Base-by-base conservation (phyloP, 2,888 invertebrate species). In the Meta bourneti region DNA sequence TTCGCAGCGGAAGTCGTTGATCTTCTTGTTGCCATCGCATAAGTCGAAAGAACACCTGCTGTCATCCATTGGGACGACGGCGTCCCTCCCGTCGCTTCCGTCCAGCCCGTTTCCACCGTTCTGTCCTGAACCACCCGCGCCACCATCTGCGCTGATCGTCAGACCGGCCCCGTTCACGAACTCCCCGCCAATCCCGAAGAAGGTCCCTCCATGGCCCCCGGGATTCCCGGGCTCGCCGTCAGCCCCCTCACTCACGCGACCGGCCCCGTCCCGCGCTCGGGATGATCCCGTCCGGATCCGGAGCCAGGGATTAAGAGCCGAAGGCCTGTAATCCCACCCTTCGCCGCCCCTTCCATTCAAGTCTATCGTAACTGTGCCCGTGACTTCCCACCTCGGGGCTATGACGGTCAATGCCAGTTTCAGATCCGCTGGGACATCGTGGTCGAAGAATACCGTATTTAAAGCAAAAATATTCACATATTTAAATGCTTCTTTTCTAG, bases 141-240 rank as follows among this genome's bases (percentile, higher is more conserved):
- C 86, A 51, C 86, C 86, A 9, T 52, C 70, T 13, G 78, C 48
- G 70, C 5, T 20, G 6, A 86, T 78, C 51, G 13, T 78, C 77
- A 86, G 77, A 19, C 77, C 20, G 20, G n/a, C n/a, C n/a, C n/a
- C n/a, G n/a, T n/a, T n/a, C n/a, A n/a, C n/a, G n/a, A n/a, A n/a
- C n/a, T n/a, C n/a, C 9, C 1, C 86, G 78, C 86, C 86, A 13
- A 86, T 51, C 6, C 78, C 86, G 69, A 86, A 86, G 51, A 86
- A 70, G 70, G 52, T 70, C 8, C 78, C 86, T 1, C 86, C 86
- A 6, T 69, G 51, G 16, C n/a, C 34, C 0, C 86, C 86, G 13
- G 86, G 70, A 20, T 48, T 69, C 4, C 86, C 86, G 8, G 78
- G 49, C 8, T 48, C 69, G 20, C 86, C 86, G n/a, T 85, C 61